phyloP scores from a whole-genome alignment of 2,888 invertebrate species.

The Polydrusus cervinus region DNA sequence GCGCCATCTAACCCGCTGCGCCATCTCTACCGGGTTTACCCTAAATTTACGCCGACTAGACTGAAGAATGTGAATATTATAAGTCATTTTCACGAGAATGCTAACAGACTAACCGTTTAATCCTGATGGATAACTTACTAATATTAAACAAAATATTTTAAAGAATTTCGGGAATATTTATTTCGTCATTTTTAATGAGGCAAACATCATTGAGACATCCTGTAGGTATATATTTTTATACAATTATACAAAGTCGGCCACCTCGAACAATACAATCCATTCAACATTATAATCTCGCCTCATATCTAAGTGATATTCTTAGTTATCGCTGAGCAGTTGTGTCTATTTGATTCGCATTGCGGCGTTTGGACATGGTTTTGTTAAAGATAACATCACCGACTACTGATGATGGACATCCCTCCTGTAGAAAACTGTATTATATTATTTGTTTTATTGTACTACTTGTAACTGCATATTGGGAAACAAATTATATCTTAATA shows the following conservation, averaged over 20 bases:
- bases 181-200: too few species aligned
- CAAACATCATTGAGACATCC: too few species aligned
- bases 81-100: too few species aligned
- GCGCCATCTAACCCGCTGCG: too few species aligned
- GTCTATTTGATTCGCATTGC: slow-evolving; percentile 68
- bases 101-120: too few species aligned
- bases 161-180: background rate
- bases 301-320: slow-evolving; percentile 48
- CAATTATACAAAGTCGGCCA: slow-evolving; percentile 13
- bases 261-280: slow-evolving; percentile 32
- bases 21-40: too few species aligned
- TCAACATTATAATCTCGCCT: slow-evolving; percentile 53
- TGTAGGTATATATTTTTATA: background rate
- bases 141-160: too few species aligned
- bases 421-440: slow-evolving; percentile 60
- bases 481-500: background rate
- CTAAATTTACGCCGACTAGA: too few species aligned
- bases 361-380: slow-evolving; percentile 68
- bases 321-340: slow-evolving; percentile 58
- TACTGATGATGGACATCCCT: slow-evolving; percentile 67
- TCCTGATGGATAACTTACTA: too few species aligned
- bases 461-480: slow-evolving; percentile 10
- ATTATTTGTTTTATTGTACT: slow-evolving; percentile 56
- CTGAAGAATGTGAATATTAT: too few species aligned
- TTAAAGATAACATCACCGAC: slow-evolving; percentile 67